Base-by-base conservation (phyloP, 2,888 invertebrate species). In the Ennomos erosarius region DNA sequence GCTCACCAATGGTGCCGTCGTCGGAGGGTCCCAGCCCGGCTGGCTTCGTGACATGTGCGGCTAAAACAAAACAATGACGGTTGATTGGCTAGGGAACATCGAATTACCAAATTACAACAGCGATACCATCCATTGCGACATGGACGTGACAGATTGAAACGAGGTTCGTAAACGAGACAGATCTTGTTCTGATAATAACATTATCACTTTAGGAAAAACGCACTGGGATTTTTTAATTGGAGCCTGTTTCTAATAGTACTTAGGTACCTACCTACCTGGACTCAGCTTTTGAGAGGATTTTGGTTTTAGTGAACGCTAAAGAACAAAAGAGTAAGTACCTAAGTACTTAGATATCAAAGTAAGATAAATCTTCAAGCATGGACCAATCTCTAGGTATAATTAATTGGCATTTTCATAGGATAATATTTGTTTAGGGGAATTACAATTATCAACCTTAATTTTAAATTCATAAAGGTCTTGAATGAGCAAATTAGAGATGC, bases 21-120 rank as follows among this genome's bases (percentile, higher is more conserved):
- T 26, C 57, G 52, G 35, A 35, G 54, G 61, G 55, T 38, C n/a
- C n/a, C n/a, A 5, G 26, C 40, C 55, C 56, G 61, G 44, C 38
- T 65, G 67, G 63, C 67, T 74, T 75, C 74, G 70, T 79, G 80
- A 81, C 79, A 76, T 74, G 73, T 70, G 71, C 75, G 68, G 64
- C 67, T 71, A 76, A 79, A 81, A 79, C 74, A 82, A 81, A 82
- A 82, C 82, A 82, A 79, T 78, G 74, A 72, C 63, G 66, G 59
- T 65, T 75, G 76, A 79, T 79, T 76, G 75, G 68, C 64, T 68
- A 65, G 66, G 64, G 62, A 53, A 55, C 44, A 62, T 62, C 64
- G 63, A 59, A 67, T 65, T 45, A 44, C 51, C 46, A 40, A 55
- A 58, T 39, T 39, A 62, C 48, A 55, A 1, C 26, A 26, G 26